Evolutionary conservation across 2,797 vertebrate genomes (phyloP).

Genomic region (Gobio occitaniae): DNA sequence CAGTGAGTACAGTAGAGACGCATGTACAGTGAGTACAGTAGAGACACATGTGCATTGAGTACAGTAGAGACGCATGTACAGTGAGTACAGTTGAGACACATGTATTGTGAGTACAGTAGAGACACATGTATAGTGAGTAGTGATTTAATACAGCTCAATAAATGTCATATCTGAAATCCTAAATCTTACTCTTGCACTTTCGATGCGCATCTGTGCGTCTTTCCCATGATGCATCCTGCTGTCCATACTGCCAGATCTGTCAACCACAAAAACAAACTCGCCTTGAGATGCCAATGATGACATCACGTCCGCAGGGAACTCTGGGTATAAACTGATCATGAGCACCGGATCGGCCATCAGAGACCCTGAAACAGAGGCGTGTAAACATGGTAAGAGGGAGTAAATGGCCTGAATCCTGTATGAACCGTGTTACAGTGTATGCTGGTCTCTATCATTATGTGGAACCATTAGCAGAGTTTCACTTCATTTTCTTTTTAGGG

Average conservation of each 20-base stretch:
- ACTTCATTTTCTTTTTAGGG: neutral
- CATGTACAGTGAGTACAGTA: too few species aligned
- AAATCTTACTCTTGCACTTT: slow-evolving; percentile 79
- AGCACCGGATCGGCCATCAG: slow-evolving; percentile 81
- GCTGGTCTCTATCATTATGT: neutral
- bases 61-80: too few species aligned
- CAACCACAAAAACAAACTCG: slow-evolving; percentile 88
- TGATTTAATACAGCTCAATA: neutral
- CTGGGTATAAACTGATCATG: slow-evolving; percentile 87
- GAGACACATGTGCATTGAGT: too few species aligned
- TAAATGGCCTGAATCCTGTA: neutral
- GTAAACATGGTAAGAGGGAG: neutral
- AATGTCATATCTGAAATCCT: neutral
- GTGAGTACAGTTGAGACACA: too few species aligned
- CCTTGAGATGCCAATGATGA: slow-evolving; percentile 67
- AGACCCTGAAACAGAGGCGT: slow-evolving; percentile 68
- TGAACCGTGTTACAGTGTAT: neutral
- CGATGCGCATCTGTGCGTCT: slow-evolving; percentile 68
- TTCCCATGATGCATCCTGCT: slow-evolving; percentile 22
- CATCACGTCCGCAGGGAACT: slow-evolving; percentile 72
- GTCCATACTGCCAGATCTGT: slow-evolving; percentile 86
- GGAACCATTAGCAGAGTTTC: too few species aligned
- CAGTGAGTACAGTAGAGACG: too few species aligned
- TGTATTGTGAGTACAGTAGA: too few species aligned
- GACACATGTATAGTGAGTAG: too few species aligned